Evolutionary conservation across 1,140 invertebrate genomes (phyloP).

Genomic region (Zophobas morio): DNA sequence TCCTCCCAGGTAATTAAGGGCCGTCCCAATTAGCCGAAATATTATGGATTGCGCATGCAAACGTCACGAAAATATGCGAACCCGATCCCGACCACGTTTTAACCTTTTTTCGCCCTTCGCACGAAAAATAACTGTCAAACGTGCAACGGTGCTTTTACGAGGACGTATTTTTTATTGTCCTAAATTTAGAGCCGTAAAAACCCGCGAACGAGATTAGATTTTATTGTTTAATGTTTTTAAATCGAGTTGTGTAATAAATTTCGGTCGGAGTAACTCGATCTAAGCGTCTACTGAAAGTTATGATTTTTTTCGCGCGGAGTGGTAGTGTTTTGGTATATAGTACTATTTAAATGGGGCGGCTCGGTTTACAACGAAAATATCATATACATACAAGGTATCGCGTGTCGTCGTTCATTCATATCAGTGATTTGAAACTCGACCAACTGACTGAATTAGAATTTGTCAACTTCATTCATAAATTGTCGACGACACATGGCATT

Average conservation of each 20-base stretch:
- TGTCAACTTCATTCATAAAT: slow-evolving; percentile 55
- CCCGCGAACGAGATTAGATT: slow-evolving; percentile 39
- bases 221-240: slow-evolving; percentile 41
- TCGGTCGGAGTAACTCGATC: slow-evolving; percentile 26
- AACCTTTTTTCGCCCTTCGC: not conserved
- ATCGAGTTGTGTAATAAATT: slow-evolving; percentile 38
- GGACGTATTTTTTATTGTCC: slow-evolving; percentile 32
- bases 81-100: slow-evolving; percentile 16
- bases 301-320: slow-evolving; percentile 22
- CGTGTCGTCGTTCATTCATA: slow-evolving; percentile 52
- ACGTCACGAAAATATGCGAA: slow-evolving; percentile 38
- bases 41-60: slow-evolving; percentile 28
- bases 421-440: slow-evolving; percentile 51
- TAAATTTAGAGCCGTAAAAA: slow-evolving; percentile 36
- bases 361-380: slow-evolving; percentile 50
- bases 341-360: slow-evolving; percentile 40
- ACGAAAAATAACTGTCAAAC: slow-evolving; percentile 31
- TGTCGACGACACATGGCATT: slow-evolving; percentile 40
- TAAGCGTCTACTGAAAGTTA: slow-evolving; percentile 9
- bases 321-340: slow-evolving; percentile 9
- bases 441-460: slow-evolving; percentile 49
- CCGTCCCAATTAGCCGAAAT: slow-evolving; percentile 22
- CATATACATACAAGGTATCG: slow-evolving; percentile 50
- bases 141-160: slow-evolving; percentile 34
- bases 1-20: slow-evolving; percentile 10